These are phyloP conservation scores for Gambusia yucatana DNA, from an alignment of 2,797 vertebrate genomes.

Conservation along the genomic window DNA sequence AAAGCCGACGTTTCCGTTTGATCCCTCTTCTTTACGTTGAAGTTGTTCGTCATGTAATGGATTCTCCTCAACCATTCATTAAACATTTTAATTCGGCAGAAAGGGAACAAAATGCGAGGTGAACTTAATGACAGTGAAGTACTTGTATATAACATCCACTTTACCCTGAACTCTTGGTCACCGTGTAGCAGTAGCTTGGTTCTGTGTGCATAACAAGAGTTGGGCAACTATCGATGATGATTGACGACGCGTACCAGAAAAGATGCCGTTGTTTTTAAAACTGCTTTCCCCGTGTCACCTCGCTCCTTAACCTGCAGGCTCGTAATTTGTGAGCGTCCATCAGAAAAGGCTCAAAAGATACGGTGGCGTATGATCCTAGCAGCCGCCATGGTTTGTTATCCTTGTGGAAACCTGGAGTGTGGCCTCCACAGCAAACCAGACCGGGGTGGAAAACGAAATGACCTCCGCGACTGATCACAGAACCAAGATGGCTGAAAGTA, in stretches of 20 bases:
- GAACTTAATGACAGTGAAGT: conserved; percentile 26
- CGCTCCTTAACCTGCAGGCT: conserved; percentile 39
- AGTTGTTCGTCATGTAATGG: conserved; percentile 19
- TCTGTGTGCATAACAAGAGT: conserved; percentile 51
- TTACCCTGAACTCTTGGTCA: conserved; percentile 55
- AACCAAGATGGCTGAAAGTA: conserved; percentile 60
- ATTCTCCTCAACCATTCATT: conserved; percentile 7
- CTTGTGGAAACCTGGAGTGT: conserved; percentile 35
- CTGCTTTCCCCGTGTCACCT: conserved; percentile 11
- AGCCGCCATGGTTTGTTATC: conserved; percentile 52
- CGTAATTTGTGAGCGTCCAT: conserved; percentile 29
- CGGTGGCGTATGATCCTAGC: conserved; percentile 35
- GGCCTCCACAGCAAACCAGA: conserved; percentile 38
- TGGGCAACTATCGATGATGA: conserved; percentile 35
- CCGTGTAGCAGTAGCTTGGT: conserved; percentile 35
- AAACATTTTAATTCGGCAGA: conserved; percentile 35
- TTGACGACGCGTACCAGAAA: conserved; percentile 35
- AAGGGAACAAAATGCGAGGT: conserved; percentile 42
- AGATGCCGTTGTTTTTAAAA: conserved; percentile 28
- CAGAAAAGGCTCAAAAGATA: conserved; percentile 39
- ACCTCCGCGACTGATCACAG: conserved; percentile 67
- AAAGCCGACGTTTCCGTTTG: conserved; percentile 1
- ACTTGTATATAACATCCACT: conserved; percentile 36
- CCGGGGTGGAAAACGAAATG: conserved; percentile 65
- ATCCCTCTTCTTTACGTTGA: conserved; percentile 11